These are phyloP conservation scores for Spisula solida DNA, from an alignment of 2,888 invertebrate genomes.

Conservation along the genomic window DNA sequence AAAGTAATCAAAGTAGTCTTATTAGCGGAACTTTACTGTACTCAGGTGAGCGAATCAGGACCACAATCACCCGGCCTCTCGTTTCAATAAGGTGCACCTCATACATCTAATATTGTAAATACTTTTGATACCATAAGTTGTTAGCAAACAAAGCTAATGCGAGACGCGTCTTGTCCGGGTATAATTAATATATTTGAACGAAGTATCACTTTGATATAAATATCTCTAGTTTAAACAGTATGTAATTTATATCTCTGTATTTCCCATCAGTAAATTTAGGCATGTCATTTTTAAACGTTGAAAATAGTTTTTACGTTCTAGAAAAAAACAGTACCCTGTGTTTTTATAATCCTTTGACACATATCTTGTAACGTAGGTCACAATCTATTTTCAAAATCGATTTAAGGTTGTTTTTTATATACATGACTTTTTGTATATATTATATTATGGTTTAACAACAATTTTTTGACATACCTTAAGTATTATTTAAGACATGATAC, in stretches of 20 bases:
- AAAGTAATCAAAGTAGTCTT: too few species aligned
- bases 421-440: background rate
- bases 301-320: background rate
- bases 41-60: too few species aligned
- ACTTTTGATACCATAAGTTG: background rate
- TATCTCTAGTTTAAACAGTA: too few species aligned
- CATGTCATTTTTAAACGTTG: background rate
- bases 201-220: too few species aligned
- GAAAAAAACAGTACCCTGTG: background rate
- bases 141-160: background rate
- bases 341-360: background rate
- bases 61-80: too few species aligned
- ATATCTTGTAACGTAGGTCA: background rate
- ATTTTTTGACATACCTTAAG: background rate
- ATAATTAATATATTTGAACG: too few species aligned
- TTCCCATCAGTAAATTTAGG: background rate
- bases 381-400: background rate
- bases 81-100: too few species aligned
- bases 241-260: too few species aligned
- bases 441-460: background rate
- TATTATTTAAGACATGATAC: slow-evolving; percentile 3
- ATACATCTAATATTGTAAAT: too few species aligned
- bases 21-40: too few species aligned
- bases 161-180: background rate
- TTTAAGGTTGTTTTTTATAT: background rate